A percentile compares a stretch with the other conserved stretches of the same genome.
Evolutionary conservation across 2,797 vertebrate species (phyloP).

Genomic region (Sebastes nivosus): DNA sequence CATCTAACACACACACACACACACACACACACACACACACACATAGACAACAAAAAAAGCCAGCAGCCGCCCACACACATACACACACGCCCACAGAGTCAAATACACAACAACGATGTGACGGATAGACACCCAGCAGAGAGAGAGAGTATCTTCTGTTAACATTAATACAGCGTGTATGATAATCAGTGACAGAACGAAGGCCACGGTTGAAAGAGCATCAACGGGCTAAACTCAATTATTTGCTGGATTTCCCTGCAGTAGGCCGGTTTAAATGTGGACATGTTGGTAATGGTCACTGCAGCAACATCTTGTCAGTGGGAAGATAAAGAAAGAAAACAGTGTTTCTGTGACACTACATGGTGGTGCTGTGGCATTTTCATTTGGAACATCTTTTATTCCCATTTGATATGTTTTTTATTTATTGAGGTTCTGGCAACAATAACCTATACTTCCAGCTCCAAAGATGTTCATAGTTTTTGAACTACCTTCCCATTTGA

Average conservation of each 20-base stretch:
- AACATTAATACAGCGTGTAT: not conserved
- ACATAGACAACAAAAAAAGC: constrained; percentile 13
- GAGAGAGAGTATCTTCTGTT: not conserved
- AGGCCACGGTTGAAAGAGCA: not conserved
- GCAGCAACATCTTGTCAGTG: constrained; percentile 1
- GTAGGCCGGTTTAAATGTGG: not conserved
- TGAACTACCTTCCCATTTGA: not conserved
- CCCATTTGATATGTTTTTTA: not conserved
- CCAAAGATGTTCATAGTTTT: not conserved
- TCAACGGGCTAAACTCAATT: not conserved
- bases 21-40: constrained; percentile 60
- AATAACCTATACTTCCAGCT: not conserved
- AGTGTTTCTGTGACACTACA: constrained; percentile 2
- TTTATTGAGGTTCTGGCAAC: not conserved
- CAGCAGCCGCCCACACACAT: constrained; percentile 1
- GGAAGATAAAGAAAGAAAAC: constrained; percentile 4
- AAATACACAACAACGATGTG: constrained; percentile 8
- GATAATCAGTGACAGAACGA: not conserved
- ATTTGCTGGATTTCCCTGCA: not conserved
- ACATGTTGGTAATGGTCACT: not conserved
- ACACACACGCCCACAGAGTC: constrained; percentile 11
- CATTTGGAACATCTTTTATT: not conserved
- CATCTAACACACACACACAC: constrained; percentile 36
- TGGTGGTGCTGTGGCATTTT: constrained; percentile 4
- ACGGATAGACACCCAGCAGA: not conserved